These are phyloP conservation scores for Calyptommatus sinebrachiatus DNA, from an alignment of 2,113 vertebrate species.

Conservation along the genomic window DNA sequence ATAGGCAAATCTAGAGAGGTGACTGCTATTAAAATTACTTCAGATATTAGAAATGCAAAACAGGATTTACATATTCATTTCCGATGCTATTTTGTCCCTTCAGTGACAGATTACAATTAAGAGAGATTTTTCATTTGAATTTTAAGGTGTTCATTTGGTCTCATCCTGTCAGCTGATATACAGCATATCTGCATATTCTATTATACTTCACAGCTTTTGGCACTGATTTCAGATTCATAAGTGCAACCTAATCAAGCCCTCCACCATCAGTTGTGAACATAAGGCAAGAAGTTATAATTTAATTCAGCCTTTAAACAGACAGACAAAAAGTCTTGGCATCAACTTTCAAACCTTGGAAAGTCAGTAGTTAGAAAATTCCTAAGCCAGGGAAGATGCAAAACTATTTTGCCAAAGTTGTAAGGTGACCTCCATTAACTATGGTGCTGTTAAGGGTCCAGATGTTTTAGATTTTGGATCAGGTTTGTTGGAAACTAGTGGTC, in stretches of 20 bases:
- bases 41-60: not conserved
- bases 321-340: conserved; percentile 46
- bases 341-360: too few relatives aligned
- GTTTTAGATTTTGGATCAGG: too few relatives aligned
- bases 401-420: too few relatives aligned
- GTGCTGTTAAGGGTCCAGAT: too few relatives aligned
- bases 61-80: conserved; percentile 54
- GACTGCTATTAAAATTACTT: not conserved
- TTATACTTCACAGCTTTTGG: conserved; percentile 59
- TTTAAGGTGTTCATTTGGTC: conserved; percentile 57
- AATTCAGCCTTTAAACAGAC: conserved; percentile 66
- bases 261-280: conserved; percentile 60
- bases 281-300: conserved; percentile 64
- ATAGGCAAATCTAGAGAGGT: not conserved
- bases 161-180: conserved; percentile 40
- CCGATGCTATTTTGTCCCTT: conserved; percentile 20
- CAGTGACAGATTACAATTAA: conserved; percentile 50
- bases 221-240: conserved; percentile 63
- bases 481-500: too few relatives aligned
- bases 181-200: conserved; percentile 60
- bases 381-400: too few relatives aligned
- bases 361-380: too few relatives aligned
- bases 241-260: conserved; percentile 67
- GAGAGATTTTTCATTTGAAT: conserved; percentile 50
- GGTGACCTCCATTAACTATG: too few relatives aligned